phyloP scores from a whole-genome alignment of 2,113 vertebrate genomes.

The Poicephalus meyeri region DNA sequence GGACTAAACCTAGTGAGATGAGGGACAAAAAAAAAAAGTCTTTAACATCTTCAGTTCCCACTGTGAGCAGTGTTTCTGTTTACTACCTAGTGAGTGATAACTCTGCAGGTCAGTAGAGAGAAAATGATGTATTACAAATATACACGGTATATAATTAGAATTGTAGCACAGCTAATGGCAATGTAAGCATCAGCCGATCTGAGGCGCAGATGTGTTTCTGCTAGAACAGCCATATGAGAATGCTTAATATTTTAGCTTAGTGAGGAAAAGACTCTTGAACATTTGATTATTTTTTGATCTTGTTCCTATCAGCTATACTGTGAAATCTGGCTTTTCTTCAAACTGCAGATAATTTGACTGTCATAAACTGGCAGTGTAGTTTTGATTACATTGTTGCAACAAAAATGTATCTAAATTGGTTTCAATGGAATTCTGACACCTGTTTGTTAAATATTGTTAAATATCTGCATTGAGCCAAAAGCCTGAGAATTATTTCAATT shows the following conservation, averaged over 20 bases:
- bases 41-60: neutral
- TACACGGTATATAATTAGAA: neutral
- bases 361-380: neutral
- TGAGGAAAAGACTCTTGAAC: neutral
- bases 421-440: constrained; percentile 3
- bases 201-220: neutral
- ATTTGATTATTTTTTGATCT: constrained; percentile 7
- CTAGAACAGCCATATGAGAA: neutral
- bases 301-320: neutral
- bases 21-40: neutral
- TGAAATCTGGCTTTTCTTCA: constrained; percentile 15
- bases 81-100: neutral
- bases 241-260: neutral
- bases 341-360: constrained; percentile 28
- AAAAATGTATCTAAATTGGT: neutral
- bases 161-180: neutral
- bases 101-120: neutral
- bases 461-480: neutral
- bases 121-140: neutral
- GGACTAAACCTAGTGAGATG: fast-evolving
- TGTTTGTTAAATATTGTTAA: constrained; percentile 40
- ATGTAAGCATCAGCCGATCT: neutral
- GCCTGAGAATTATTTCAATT: neutral
- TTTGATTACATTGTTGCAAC: constrained; percentile 23
- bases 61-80: neutral